Percentiles rank a stretch among this genome's conserved stretches.
Evolutionary conservation across 1,140 invertebrate species (phyloP).

Genomic region (Aphis gossypii): DNA sequence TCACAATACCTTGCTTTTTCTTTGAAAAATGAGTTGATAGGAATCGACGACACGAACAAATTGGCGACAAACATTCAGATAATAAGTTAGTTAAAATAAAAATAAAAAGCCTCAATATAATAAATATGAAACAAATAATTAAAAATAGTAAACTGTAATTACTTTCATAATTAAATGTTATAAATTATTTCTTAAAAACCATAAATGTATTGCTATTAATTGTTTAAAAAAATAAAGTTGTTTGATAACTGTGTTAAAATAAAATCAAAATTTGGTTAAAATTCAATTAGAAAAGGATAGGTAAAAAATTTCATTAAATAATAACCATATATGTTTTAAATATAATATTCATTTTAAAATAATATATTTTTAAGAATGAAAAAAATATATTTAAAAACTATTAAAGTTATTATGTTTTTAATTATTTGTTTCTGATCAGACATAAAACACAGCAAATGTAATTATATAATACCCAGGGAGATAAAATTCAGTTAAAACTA

Average conservation of each 20-base stretch:
- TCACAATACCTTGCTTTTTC: constrained; percentile 55
- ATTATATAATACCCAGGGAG: not conserved
- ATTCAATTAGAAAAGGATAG: no score
- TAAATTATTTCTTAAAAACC: not conserved
- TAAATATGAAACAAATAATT: constrained; percentile 33
- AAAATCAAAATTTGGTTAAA: no score
- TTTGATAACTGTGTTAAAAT: no score
- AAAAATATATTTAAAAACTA: not conserved
- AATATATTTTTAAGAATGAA: not conserved
- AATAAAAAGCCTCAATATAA: constrained; percentile 44
- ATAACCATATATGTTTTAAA: not conserved
- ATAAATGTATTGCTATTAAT: not conserved
- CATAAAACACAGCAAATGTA: not conserved
- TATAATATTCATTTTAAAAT: not conserved
- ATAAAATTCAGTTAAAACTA: not conserved
- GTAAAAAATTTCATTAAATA: not conserved
- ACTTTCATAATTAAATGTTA: not conserved
- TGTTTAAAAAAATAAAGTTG: no score
- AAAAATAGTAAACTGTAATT: not conserved
- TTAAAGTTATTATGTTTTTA: not conserved
- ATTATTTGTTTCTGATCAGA: not conserved
- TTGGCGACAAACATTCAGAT: constrained; percentile 49
- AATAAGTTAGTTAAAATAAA: constrained; percentile 34
- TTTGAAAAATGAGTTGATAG: constrained; percentile 42
- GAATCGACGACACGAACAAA: constrained; percentile 46